Evolutionary conservation across 2,113 vertebrate genomes (phyloP).

Genomic region (Mastomys coucha): DNA sequence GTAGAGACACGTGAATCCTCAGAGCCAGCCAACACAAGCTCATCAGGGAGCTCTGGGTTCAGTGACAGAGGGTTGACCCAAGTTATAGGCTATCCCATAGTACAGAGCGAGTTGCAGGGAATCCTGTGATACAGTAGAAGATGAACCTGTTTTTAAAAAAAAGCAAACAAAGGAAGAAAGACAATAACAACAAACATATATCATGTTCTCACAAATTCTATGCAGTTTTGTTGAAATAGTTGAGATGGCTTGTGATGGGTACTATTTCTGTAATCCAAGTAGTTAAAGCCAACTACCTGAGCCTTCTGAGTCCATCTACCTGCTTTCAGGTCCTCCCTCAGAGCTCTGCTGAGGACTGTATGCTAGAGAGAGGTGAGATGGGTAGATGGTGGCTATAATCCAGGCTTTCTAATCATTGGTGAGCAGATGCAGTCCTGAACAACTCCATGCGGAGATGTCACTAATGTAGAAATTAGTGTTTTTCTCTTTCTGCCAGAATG

Average conservation of each 20-base stretch:
- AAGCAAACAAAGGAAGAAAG: background rate
- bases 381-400: slow-evolving; percentile 4
- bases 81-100: background rate
- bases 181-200: too few species aligned
- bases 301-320: background rate
- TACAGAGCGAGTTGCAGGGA: background rate
- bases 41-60: background rate
- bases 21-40: background rate
- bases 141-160: background rate
- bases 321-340: background rate
- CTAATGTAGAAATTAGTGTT: slow-evolving; percentile 80
- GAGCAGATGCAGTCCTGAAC: slow-evolving; percentile 74
- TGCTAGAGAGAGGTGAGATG: background rate
- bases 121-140: background rate
- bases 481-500: slow-evolving; percentile 79
- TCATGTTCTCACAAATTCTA: background rate
- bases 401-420: slow-evolving; percentile 65
- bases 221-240: background rate
- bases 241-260: background rate
- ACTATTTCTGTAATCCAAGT: background rate
- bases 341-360: background rate
- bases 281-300: background rate
- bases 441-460: slow-evolving; percentile 71
- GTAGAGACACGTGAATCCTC: background rate
- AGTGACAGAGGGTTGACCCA: background rate